Evolutionary conservation across 2,888 invertebrate species (phyloP).

Genomic region (Mimachlamys varia): DNA sequence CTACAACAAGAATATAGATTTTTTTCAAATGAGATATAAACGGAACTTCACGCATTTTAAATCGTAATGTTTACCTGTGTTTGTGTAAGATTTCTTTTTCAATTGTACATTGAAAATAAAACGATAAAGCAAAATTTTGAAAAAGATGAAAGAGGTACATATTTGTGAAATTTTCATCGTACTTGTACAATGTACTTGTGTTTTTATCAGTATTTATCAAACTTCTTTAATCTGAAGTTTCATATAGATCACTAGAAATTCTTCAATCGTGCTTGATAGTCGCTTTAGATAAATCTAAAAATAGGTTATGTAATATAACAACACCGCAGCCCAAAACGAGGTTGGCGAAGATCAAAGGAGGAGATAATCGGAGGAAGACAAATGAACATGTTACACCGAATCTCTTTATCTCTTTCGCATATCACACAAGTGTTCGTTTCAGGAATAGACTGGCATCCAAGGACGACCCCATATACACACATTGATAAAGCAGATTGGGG

Average conservation of each 20-base stretch:
- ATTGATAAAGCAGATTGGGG: background rate
- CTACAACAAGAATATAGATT: background rate
- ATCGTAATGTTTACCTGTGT: background rate
- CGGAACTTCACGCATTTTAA: too few species aligned
- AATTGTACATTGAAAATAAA: background rate
- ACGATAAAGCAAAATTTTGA: background rate
- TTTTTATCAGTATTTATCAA: background rate
- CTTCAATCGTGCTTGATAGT: background rate
- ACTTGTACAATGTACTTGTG: too few species aligned
- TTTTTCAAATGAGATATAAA: background rate
- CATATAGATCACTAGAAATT: background rate
- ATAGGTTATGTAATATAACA: background rate
- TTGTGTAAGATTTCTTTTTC: background rate
- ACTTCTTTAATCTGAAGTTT: background rate
- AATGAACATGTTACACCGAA: background rate
- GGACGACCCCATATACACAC: background rate
- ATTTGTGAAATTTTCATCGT: background rate
- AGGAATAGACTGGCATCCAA: background rate
- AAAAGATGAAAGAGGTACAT: too few species aligned
- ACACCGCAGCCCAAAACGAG: background rate
- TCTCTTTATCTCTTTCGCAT: background rate
- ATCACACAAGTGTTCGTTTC: background rate
- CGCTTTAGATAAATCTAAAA: background rate
- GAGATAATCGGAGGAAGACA: background rate
- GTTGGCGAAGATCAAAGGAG: constrained; percentile 18